Evolutionary conservation across 2,888 invertebrate species (phyloP).

Genomic region (Conops quadrifasciatus): DNA sequence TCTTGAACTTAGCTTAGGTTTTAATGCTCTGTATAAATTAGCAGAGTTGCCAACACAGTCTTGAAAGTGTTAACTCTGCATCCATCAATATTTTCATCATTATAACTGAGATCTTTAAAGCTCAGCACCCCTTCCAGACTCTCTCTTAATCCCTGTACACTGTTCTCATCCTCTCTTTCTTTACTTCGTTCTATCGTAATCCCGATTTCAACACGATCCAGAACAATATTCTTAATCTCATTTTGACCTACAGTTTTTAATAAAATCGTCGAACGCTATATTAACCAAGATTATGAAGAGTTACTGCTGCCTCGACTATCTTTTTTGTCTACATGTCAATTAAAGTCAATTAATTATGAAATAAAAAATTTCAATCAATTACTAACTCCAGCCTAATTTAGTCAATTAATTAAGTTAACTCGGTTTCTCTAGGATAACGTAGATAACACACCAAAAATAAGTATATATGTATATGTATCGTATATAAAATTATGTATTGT

Average conservation of each 20-base stretch:
- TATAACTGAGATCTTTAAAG: conserved; percentile 5
- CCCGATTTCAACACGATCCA: too few species aligned
- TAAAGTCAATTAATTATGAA: conserved; percentile 47
- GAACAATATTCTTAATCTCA: too few species aligned
- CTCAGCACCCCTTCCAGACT: background rate
- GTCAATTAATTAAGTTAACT: conserved; percentile 14
- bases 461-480: too few species aligned
- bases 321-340: conserved; percentile 38
- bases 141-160: background rate
- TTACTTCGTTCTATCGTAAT: too few species aligned
- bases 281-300: too few species aligned
- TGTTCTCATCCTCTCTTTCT: conserved; percentile 2
- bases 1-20: conserved; percentile 21
- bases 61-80: conserved; percentile 40
- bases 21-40: conserved; percentile 23
- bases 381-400: conserved; percentile 29
- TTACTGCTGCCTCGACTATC: too few species aligned
- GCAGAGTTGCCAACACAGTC: conserved; percentile 39
- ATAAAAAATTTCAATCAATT: conserved; percentile 26
- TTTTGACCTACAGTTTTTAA: too few species aligned
- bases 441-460: too few species aligned
- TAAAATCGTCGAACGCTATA: too few species aligned
- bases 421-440: conserved; percentile 5
- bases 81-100: conserved; percentile 9
- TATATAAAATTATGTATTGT: too few species aligned